phyloP scores from a whole-genome alignment of 1,140 invertebrate genomes.

The Rhagoletis pomonella region DNA sequence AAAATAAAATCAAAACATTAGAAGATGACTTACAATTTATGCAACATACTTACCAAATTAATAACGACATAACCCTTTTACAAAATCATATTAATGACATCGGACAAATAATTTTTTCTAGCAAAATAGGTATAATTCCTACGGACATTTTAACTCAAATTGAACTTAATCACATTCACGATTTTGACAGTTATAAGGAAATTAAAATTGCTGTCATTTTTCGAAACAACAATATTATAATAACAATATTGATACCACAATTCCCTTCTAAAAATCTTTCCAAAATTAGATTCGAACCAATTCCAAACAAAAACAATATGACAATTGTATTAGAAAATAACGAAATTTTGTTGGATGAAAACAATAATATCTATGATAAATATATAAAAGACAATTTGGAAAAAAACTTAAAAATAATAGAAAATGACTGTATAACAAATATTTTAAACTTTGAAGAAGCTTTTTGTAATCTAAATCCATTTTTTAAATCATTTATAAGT shows the following conservation, averaged over 20 bases:
- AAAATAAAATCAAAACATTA: slow-evolving; percentile 31
- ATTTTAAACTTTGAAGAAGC: slow-evolving; percentile 7
- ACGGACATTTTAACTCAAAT: not conserved
- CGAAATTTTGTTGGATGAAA: not conserved
- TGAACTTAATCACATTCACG: not conserved
- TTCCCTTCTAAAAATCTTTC: not conserved
- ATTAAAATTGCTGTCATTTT: not conserved
- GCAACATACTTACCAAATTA: not conserved
- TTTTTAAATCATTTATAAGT: not conserved
- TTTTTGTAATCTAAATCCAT: not conserved
- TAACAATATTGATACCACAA: not conserved
- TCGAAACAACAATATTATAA: not conserved
- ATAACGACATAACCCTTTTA: not conserved
- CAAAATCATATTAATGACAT: not conserved
- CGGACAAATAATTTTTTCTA: not conserved
- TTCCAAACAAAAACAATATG: not conserved
- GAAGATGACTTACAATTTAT: not conserved
- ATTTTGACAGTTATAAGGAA: not conserved
- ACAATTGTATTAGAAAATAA: not conserved
- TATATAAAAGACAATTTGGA: not conserved
- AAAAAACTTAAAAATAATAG: not conserved
- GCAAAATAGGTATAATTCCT: too few species aligned
- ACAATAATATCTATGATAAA: not conserved
- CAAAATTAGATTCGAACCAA: not conserved
- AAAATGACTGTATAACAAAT: not conserved